Conservation (phyloP, 2,888 invertebrate genomes). For the Margaritifera margaritifera region DNA sequence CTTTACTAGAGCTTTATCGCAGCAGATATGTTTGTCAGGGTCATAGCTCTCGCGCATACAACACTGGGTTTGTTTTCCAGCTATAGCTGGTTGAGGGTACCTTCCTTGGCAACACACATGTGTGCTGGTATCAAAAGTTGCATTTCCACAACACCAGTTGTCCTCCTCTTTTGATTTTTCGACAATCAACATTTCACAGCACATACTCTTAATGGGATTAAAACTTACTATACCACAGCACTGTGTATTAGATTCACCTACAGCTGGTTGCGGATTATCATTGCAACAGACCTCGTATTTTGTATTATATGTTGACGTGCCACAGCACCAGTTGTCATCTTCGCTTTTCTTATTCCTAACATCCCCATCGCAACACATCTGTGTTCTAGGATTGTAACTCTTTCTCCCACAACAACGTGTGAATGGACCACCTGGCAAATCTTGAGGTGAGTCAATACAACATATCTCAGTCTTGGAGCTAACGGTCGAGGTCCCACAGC, state of each 20-base stretch:
- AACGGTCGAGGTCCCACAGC: slow-evolving; percentile 30
- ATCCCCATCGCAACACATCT: slow-evolving; percentile 27
- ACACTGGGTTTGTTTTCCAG: slow-evolving; percentile 4
- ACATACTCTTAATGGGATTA: too few relatives aligned
- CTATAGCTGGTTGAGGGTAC: slow-evolving; percentile 4
- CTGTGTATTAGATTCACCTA: slow-evolving; percentile 19
- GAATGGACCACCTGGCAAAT: slow-evolving; percentile 8
- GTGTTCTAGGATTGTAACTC: slow-evolving; percentile 17
- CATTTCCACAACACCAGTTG: slow-evolving; percentile 30
- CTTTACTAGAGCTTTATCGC: slow-evolving; percentile 8
- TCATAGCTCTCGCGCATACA: slow-evolving; percentile 14
- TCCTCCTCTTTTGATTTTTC: slow-evolving; percentile 20
- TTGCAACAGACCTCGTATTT: slow-evolving; percentile 22
- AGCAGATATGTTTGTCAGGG: slow-evolving; percentile 14
- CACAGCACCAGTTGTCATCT: slow-evolving; percentile 32
- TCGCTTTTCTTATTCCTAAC: slow-evolving; percentile 16
- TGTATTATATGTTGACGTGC: slow-evolving; percentile 30
- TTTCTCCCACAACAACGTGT: slow-evolving; percentile 27
- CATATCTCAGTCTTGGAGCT: slow-evolving; percentile 20
- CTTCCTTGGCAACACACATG: slow-evolving; percentile 15
- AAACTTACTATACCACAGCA: too few relatives aligned
- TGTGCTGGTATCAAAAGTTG: slow-evolving; percentile 10
- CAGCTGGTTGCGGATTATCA: slow-evolving; percentile 18
- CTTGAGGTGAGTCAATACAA: slow-evolving; percentile 17
- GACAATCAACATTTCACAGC: slow-evolving; percentile 1